Percentiles rank a stretch among this genome's conserved stretches.
Conservation (phyloP, 2,797 vertebrate genomes). For the Adelosebastes latens region DNA sequence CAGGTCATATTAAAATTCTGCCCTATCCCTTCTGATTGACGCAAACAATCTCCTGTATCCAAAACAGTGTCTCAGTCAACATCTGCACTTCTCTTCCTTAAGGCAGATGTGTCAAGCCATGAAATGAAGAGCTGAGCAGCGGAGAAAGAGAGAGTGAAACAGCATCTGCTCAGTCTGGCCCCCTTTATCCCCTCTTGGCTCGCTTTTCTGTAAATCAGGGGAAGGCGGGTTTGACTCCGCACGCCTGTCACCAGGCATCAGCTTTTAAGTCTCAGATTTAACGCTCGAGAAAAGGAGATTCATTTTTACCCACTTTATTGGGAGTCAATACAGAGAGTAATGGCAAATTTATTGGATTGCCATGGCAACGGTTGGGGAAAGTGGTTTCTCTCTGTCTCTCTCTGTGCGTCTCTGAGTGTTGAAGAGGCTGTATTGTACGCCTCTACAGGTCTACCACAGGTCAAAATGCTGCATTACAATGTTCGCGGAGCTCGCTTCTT, state of each 20-base stretch:
- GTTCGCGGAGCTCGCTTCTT: conserved; percentile 22
- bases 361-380: conserved; percentile 78
- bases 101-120: conserved; percentile 48
- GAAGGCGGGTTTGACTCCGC: conserved; percentile 61
- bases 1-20: neutral
- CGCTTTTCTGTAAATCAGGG: conserved; percentile 66
- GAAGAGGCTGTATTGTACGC: conserved; percentile 55
- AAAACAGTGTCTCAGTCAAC: conserved; percentile 47
- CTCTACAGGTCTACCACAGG: conserved; percentile 54
- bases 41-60: conserved; percentile 9
- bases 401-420: conserved; percentile 37
- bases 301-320: conserved; percentile 73
- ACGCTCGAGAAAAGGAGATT: conserved; percentile 66
- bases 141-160: conserved; percentile 53
- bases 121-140: conserved; percentile 42
- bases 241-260: conserved; percentile 75
- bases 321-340: conserved; percentile 70
- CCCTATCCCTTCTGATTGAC: conserved; percentile 7
- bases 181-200: conserved; percentile 65
- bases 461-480: conserved; percentile 48
- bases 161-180: conserved; percentile 61
- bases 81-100: conserved; percentile 48
- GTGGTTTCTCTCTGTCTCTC: conserved; percentile 53
- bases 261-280: conserved; percentile 76
- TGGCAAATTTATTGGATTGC: conserved; percentile 71